Evolutionary conservation across 23 tunicate species (phyloP).

Genomic region (Halocynthia aurantium): DNA sequence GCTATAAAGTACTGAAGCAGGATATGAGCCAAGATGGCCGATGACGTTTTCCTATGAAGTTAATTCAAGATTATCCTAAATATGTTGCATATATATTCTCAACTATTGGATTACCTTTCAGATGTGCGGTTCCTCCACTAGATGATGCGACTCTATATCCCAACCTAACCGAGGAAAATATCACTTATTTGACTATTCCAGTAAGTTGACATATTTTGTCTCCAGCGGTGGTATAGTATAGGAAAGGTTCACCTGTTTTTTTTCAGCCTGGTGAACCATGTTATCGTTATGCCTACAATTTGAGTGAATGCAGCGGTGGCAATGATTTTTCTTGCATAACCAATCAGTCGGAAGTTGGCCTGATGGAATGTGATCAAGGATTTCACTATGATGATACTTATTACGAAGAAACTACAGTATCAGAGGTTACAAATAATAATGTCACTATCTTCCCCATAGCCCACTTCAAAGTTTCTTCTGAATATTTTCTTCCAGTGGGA

Average conservation of each 20-base stretch:
- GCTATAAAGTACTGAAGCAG: no score
- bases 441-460: background rate
- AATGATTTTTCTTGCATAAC: constrained; percentile 30
- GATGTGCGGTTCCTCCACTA: constrained; percentile 61
- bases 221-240: background rate
- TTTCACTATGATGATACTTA: constrained; percentile 28
- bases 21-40: no score
- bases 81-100: no score
- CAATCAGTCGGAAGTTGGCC: background rate
- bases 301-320: constrained; percentile 13
- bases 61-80: no score
- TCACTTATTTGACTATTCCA: constrained; percentile 20
- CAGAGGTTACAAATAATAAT: constrained; percentile 24
- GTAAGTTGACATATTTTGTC: background rate
- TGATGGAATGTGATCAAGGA: constrained; percentile 48
- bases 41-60: no score
- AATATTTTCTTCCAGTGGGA: constrained; percentile 31
- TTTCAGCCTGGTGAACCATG: constrained; percentile 33
- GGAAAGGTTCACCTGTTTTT: background rate
- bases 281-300: constrained; percentile 39
- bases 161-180: constrained; percentile 40
- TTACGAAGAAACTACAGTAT: constrained; percentile 35
- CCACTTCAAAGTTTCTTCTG: background rate
- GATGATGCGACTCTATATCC: constrained; percentile 16
- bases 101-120: background rate